phyloP scores from a whole-genome alignment of 2,797 vertebrate species.

The Cottoperca gobio region DNA sequence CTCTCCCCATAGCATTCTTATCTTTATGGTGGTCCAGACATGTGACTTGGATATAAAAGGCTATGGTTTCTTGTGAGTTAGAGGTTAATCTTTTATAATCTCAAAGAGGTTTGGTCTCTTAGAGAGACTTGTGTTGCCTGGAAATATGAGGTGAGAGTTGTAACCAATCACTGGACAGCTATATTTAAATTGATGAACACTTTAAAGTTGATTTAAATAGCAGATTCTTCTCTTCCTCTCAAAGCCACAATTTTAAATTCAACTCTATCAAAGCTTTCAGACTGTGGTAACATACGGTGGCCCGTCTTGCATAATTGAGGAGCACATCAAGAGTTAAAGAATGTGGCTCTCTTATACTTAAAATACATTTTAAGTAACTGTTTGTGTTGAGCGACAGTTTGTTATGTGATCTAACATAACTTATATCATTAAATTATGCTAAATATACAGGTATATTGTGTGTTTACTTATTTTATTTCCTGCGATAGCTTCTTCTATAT shows the following conservation, averaged over 20 bases:
- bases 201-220: not conserved
- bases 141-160: not conserved
- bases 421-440: not conserved
- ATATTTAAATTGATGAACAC: not conserved
- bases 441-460: not conserved
- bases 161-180: not conserved
- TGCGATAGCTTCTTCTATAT: not conserved
- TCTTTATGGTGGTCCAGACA: constrained; percentile 19
- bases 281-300: no score
- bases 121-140: constrained; percentile 5
- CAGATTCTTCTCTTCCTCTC: not conserved
- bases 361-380: not conserved
- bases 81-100: constrained; percentile 61
- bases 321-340: not conserved
- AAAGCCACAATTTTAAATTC: not conserved
- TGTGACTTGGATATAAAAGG: constrained; percentile 58
- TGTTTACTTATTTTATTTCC: not conserved
- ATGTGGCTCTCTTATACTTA: not conserved
- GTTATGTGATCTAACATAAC: not conserved
- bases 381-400: not conserved
- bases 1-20: constrained; percentile 30
- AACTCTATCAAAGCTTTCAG: no score
- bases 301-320: not conserved
- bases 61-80: constrained; percentile 23
- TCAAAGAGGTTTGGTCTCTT: constrained; percentile 17